Evolutionary conservation across 1,140 invertebrate species (phyloP).

Genomic region (Pemphigus obesinymphae): DNA sequence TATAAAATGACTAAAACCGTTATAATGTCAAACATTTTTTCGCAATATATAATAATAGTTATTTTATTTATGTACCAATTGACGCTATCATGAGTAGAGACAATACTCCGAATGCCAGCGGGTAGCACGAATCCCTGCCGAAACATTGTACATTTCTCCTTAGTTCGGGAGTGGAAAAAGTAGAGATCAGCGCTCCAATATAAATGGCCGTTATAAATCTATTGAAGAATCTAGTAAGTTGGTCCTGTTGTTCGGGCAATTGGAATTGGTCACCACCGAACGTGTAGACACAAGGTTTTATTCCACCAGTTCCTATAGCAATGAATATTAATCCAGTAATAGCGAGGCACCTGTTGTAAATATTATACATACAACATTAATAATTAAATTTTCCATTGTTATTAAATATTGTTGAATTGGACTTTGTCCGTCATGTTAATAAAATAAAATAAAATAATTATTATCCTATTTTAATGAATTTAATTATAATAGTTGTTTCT

Average conservation of each 20-base stretch:
- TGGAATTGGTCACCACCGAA: conserved; percentile 96
- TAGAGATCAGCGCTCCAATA: conserved; percentile 86
- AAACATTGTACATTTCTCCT: conserved; percentile 78
- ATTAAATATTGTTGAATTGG: too few species aligned
- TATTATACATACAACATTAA: not conserved
- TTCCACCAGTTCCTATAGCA: conserved; percentile 88
- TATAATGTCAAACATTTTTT: not conserved
- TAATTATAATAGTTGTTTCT: too few species aligned
- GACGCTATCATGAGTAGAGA: conserved; percentile 79
- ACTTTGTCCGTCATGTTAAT: too few species aligned
- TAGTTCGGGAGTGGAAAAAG: conserved; percentile 81
- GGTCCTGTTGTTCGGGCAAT: conserved; percentile 68
- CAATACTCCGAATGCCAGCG: conserved; percentile 87
- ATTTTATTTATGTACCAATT: conserved; percentile 59
- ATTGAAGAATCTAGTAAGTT: conserved; percentile 82
- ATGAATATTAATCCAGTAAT: conserved; percentile 77
- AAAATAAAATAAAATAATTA: not conserved
- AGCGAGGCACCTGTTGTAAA: conserved; percentile 59
- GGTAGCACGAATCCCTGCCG: conserved; percentile 74
- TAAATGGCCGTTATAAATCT: conserved; percentile 94
- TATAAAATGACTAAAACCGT: too few species aligned
- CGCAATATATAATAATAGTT: not conserved
- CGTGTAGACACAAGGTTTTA: conserved; percentile 94
- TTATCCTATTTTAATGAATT: not conserved
- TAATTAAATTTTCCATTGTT: not conserved